Evolutionary conservation across 2,113 vertebrate genomes (phyloP), one percentile per base, ranked within the genome.

Genomic region (Aix galericulata): DNA sequence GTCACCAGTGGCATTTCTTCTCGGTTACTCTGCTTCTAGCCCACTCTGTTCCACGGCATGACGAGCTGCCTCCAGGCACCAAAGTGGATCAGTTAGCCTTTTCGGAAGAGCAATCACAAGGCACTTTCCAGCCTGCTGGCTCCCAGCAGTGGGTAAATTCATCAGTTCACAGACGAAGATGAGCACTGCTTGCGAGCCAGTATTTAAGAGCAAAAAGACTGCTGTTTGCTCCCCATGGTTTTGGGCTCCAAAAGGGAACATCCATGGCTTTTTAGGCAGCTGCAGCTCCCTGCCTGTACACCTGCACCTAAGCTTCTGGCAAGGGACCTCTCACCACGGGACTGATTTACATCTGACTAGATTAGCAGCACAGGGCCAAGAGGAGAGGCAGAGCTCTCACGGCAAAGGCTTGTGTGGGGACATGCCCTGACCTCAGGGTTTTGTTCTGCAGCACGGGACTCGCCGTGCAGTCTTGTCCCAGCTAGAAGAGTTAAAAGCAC

Each of bases 231-330:
- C 83, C 80, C 86, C 29, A 2, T 22, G 72, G 66, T 58, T 75
- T 73, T 58, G 68, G 68, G 29, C 67, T 91, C 86, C 59, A 72
- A 2, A 79, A 67, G 44, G 13, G 68, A 42, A 72, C 60, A 82
- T 26, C 80, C 63, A 7, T 1, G 34, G 55, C 31, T 38, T 62
- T 87, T 66, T 1, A 50, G 60, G 89, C 96, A 95, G 93, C 93
- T 95, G 96, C 93, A 93, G 68, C 83, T 92, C 86, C 72, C 93
- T 53, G 29, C 22, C 59, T 21, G 50, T 12, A 78, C 96, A 95
- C 73, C 93, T 96, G 96, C 96, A 95, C 76, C 53, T 6, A 9
- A 77, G 63, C 55, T 92, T 36, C 94, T 88, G 93, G 89, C 83
- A 86, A 42, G 23, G 68, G 21, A 52, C 17, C 50, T 73, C 91